phyloP scores from a whole-genome alignment of 2,888 invertebrate genomes.

The Cerceris rybyensis region DNA sequence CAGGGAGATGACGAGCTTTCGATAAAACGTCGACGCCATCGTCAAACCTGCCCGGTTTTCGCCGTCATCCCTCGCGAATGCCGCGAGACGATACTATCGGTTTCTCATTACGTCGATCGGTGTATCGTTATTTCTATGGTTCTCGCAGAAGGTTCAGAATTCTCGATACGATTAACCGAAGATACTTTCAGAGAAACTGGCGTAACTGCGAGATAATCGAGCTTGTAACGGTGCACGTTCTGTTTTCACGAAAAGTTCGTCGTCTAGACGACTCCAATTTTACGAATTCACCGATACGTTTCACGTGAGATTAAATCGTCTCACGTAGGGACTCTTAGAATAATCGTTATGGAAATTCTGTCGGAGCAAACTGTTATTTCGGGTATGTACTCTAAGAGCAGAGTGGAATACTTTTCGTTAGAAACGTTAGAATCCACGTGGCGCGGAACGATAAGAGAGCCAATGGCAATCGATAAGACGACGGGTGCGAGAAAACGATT shows the following conservation, averaged over 20 bases:
- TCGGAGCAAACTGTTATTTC: no score
- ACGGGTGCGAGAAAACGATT: background rate
- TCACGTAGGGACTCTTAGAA: no score
- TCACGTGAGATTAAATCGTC: no score
- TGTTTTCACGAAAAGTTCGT: slow-evolving; percentile 49
- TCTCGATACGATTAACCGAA: slow-evolving; percentile 17
- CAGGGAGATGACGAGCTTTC: slow-evolving; percentile 52
- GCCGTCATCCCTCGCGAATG: slow-evolving; percentile 57
- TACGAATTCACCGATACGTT: slow-evolving; percentile 47
- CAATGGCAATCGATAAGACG: no score
- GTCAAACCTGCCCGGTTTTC: slow-evolving; percentile 49
- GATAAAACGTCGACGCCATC: slow-evolving; percentile 51
- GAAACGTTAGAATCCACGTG: no score
- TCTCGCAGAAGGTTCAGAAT: slow-evolving; percentile 35
- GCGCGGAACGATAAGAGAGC: no score
- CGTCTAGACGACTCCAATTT: slow-evolving; percentile 63
- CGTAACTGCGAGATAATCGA: slow-evolving; percentile 70
- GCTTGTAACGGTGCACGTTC: slow-evolving; percentile 63
- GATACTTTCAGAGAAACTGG: slow-evolving; percentile 61
- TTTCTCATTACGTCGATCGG: slow-evolving; percentile 71
- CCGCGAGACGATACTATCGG: slow-evolving; percentile 65
- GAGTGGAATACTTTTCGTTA: no score
- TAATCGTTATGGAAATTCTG: no score
- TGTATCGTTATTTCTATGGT: slow-evolving; percentile 65
- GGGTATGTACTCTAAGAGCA: no score